Conservation (phyloP, 2,113 vertebrate species). For the Glaucidium brasilianum region DNA sequence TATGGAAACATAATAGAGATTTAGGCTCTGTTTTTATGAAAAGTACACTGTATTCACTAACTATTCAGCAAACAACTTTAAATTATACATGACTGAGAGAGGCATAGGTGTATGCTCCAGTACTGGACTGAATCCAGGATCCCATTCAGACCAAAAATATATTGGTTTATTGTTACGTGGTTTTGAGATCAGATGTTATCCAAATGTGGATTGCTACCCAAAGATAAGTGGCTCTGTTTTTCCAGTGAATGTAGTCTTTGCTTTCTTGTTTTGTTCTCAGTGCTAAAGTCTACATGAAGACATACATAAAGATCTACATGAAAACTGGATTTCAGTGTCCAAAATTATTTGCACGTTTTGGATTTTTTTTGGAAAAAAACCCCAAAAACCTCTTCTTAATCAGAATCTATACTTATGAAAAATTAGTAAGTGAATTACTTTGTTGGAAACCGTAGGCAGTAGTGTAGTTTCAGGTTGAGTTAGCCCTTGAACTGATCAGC, state of each 20-base stretch:
- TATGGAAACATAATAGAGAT: not conserved
- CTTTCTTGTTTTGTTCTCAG: not conserved
- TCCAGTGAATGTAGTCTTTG: not conserved
- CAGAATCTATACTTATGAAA: not conserved
- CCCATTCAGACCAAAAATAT: not conserved
- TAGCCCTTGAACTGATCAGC: not conserved
- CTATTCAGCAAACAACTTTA: not conserved
- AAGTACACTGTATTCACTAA: fast-evolving
- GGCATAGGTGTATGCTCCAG: not conserved
- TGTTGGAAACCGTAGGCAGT: not conserved
- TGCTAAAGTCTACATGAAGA: not conserved
- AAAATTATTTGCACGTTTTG: not conserved
- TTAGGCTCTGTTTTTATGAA: not conserved
- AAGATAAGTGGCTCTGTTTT: not conserved
- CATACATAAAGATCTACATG: not conserved
- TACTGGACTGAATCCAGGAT: not conserved
- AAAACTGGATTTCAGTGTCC: not conserved
- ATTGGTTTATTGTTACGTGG: not conserved
- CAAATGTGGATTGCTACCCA: not conserved
- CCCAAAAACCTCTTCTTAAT: fast-evolving
- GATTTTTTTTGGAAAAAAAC: fast-evolving
- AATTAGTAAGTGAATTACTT: not conserved
- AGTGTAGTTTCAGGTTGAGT: not conserved
- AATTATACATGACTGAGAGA: not conserved
- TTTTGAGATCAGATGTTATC: not conserved